A percentile compares a stretch with the other conserved stretches of the same genome.
Evolutionary conservation across 2,888 invertebrate species (phyloP).

Genomic region (Caenorhabditis plicata): DNA sequence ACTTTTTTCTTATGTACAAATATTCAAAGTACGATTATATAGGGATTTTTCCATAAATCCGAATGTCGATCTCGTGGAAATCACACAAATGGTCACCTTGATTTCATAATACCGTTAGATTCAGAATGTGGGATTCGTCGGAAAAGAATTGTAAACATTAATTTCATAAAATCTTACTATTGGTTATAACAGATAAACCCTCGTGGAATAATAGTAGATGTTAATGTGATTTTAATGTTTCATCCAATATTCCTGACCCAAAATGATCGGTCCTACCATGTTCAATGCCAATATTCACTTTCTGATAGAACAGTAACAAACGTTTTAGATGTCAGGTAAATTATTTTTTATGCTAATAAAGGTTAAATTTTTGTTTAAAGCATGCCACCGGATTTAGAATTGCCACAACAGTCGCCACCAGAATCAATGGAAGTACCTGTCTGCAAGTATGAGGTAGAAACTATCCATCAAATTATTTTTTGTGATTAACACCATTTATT

Average conservation of each 20-base stretch:
- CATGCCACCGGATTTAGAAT: conserved; percentile 48
- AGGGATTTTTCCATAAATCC: conserved; percentile 42
- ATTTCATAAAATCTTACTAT: too few relatives aligned
- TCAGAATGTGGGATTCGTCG: conserved; percentile 58
- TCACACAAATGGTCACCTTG: conserved; percentile 31
- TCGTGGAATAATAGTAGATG: conserved; percentile 55
- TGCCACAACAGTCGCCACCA: conserved; percentile 30
- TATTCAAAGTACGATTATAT: too few relatives aligned
- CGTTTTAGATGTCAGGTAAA: conserved; percentile 51
- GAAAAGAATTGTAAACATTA: too few relatives aligned
- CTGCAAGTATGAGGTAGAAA: conserved; percentile 56
- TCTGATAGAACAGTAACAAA: conserved; percentile 49
- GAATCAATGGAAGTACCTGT: conserved; percentile 37
- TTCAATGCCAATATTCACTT: conserved; percentile 57
- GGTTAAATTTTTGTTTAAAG: conserved; percentile 23
- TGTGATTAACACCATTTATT: too few relatives aligned
- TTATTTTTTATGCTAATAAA: background rate
- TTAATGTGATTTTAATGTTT: conserved; percentile 59
- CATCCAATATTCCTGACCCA: conserved; percentile 58
- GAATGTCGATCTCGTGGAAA: conserved; percentile 52
- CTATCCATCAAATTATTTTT: too few relatives aligned
- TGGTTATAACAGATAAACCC: too few relatives aligned
- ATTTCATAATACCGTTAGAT: conserved; percentile 50
- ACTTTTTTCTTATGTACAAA: too few relatives aligned
- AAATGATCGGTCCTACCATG: conserved; percentile 48